A percentile compares a stretch with the other conserved stretches of the same genome.
Evolutionary conservation across 2,113 vertebrate species (phyloP).

Genomic region (Columba livia): DNA sequence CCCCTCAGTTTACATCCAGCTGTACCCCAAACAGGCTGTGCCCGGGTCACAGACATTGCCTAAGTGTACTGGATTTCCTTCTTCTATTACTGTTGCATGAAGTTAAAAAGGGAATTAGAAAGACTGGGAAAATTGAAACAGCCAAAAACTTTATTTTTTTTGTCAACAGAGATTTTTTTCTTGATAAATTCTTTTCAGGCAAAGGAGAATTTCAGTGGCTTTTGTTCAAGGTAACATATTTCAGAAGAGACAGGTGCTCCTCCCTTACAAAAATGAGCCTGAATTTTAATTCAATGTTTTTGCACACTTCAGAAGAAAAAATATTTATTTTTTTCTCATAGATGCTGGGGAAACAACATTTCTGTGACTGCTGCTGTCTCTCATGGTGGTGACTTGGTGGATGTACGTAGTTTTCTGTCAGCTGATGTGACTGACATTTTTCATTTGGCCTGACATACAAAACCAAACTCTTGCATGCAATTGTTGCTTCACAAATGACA

Average conservation of each 20-base stretch:
- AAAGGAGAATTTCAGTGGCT: background rate
- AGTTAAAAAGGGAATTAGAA: background rate
- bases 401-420: background rate
- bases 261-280: background rate
- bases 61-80: background rate
- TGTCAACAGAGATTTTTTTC: background rate
- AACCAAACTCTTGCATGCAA: background rate
- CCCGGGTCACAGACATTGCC: background rate
- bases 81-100: background rate
- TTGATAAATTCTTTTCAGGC: background rate
- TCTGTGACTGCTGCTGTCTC: background rate
- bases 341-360: background rate
- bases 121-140: background rate
- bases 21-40: background rate
- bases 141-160: background rate
- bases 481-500: background rate
- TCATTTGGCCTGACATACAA: background rate
- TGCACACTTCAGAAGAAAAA: background rate
- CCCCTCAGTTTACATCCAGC: background rate
- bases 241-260: background rate
- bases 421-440: background rate
- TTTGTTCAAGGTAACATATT: background rate
- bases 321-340: background rate
- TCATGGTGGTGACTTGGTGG: rapidly evolving
- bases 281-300: background rate